Evolutionary conservation across 2,797 vertebrate genomes (phyloP), one percentile per base, ranked within the genome.

Genomic region (Caiman crocodilus): DNA sequence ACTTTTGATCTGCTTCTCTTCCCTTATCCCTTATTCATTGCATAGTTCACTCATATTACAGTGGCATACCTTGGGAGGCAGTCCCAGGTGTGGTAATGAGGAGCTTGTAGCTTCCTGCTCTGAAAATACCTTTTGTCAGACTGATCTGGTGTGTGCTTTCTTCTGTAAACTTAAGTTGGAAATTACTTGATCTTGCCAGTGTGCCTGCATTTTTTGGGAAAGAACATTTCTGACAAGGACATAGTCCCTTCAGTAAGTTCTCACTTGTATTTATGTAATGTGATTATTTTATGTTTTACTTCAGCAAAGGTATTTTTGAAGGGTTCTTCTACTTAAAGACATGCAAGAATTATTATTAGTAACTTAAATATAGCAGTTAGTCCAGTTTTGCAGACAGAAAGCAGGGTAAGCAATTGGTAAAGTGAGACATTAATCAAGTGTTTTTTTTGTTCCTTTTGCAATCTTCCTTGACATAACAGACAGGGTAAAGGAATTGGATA

Each of bases 161-260:
- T 96, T 94, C 95, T 96, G 89, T 94, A 91, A 96, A 93, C 93
- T 94, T 71, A 82, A 94, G 96, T 94, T 91, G 93, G 83, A 88
- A 94, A 91, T 89, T 77, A 65, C 86, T 67, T 5, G 0, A 65
- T 79, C 60, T 86, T 16, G 1, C 83, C 90, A 87, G 85, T 60
- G 90, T 73, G 93, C 42, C 90, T 90, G 83, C 2, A 0, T 92
- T 1, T 87, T 92, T 91, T 91, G 81, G 86, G 58, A 25, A 90
- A 71, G 69, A 73, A 12, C 75, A 55, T 76, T 92, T 85, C 56
- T 92, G 89, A 82, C 84, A 94, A 96, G 94, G 88, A 64, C 69
- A 42, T 67, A n/a, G 32, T 14, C 32, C 55, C 25, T 7, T 69
- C 76, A 4, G 0, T 79, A 2, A 15, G 20, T 79, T 88, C 85